These are phyloP conservation scores for Diplodus puntazzo DNA, from an alignment of 2,797 vertebrate species.

Conservation along the genomic window DNA sequence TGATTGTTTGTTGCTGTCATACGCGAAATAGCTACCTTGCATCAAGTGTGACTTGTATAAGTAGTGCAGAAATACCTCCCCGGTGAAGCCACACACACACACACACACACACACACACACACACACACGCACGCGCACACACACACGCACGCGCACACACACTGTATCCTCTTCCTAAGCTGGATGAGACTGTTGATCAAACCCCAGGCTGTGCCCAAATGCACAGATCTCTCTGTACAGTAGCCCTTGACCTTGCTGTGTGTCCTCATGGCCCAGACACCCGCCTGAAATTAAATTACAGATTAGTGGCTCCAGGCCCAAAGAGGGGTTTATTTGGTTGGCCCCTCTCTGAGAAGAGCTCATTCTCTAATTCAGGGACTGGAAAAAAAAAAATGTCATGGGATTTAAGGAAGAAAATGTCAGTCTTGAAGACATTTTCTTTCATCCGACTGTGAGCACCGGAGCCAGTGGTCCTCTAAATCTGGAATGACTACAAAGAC, in stretches of 20 bases:
- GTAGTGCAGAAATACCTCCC: constrained; percentile 41
- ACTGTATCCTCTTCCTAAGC: constrained; percentile 60
- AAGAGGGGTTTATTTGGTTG: constrained; percentile 81
- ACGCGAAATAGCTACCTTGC: constrained; percentile 70
- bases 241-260: constrained; percentile 78
- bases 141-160: constrained; percentile 9
- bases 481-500: constrained; percentile 53
- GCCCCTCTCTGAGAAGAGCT: constrained; percentile 67
- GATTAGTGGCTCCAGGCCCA: constrained; percentile 79
- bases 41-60: constrained; percentile 59
- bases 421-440: constrained; percentile 57
- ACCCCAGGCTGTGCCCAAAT: constrained; percentile 74
- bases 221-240: constrained; percentile 71
- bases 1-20: constrained; percentile 77
- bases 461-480: constrained; percentile 33
- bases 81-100: constrained; percentile 1
- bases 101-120: constrained; percentile 7
- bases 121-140: constrained; percentile 6
- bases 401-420: constrained; percentile 75
- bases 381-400: constrained; percentile 52
- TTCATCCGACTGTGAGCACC: constrained; percentile 45
- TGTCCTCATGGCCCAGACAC: constrained; percentile 78
- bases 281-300: constrained; percentile 84
- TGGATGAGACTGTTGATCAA: constrained; percentile 77
- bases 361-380: constrained; percentile 65